Evolutionary conservation across 1,140 invertebrate species (phyloP).

Genomic region (Ceratitis capitata): DNA sequence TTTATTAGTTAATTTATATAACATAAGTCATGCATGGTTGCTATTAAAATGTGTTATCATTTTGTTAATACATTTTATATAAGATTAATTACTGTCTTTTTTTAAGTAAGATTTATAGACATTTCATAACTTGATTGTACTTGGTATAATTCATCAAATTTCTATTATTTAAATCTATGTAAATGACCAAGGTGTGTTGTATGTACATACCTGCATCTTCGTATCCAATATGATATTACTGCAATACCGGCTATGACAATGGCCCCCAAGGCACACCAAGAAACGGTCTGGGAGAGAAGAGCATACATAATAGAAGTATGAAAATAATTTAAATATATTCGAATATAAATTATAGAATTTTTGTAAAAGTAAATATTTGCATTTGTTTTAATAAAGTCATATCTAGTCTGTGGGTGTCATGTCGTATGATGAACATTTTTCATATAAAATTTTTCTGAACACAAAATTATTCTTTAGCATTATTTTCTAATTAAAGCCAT

Average conservation of each 20-base stretch:
- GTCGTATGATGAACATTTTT: not conserved
- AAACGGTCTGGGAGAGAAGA: constrained; percentile 61
- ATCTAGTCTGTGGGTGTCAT: not conserved
- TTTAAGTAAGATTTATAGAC: not conserved
- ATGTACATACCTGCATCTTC: constrained; percentile 64
- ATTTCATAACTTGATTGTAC: not conserved
- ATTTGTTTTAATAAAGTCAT: not conserved
- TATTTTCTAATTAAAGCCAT: not conserved
- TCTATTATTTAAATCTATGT: not conserved
- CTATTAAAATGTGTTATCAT: not conserved
- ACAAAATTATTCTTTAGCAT: not conserved
- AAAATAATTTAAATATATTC: constrained; percentile 41
- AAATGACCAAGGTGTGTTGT: not conserved
- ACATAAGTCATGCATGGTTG: not conserved
- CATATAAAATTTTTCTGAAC: not conserved
- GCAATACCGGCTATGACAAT: constrained; percentile 62
- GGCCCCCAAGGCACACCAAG: constrained; percentile 65
- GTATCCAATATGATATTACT: constrained; percentile 65
- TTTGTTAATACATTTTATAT: not conserved
- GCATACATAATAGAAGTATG: too few relatives aligned
- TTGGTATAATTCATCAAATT: not conserved
- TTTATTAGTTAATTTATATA: not conserved
- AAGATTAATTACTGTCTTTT: not conserved
- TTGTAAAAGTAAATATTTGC: not conserved
- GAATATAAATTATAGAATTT: not conserved